Percentiles rank a stretch among this genome's conserved stretches.
Conservation (phyloP, 2,113 vertebrate species). For the Ameiurus melas region DNA sequence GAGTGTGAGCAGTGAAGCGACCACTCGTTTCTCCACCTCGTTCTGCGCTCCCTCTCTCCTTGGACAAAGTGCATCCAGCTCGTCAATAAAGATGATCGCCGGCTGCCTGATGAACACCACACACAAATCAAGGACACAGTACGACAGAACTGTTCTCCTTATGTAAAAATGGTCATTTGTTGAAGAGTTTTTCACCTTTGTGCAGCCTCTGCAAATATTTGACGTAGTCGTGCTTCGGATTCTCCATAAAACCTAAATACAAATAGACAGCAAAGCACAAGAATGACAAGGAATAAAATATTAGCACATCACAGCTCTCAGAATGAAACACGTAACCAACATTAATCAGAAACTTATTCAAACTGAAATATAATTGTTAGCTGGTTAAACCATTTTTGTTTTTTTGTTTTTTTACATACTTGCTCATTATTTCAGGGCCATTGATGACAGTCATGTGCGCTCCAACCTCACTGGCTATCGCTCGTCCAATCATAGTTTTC, state of each 20-base stretch:
- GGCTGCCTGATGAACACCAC: constrained; percentile 72
- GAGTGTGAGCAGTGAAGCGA: constrained; percentile 90
- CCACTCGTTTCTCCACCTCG: constrained; percentile 95
- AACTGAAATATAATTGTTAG: background rate
- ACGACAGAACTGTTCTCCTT: background rate
- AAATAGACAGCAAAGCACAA: constrained; percentile 16
- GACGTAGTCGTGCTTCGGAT: constrained; percentile 86
- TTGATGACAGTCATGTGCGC: constrained; percentile 90
- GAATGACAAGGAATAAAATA: background rate
- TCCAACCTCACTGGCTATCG: constrained; percentile 87
- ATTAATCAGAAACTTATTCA: background rate
- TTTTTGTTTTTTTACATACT: constrained; percentile 73
- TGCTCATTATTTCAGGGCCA: constrained; percentile 97
- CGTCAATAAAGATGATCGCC: constrained; percentile 95
- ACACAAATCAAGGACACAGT: background rate
- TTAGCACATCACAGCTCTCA: background rate
- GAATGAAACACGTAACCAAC: background rate
- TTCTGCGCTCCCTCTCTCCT: constrained; percentile 91
- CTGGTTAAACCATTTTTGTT: background rate
- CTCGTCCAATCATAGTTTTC: constrained; percentile 95
- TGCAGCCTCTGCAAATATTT: constrained; percentile 90
- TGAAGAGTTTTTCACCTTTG: constrained; percentile 70
- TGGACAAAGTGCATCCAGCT: constrained; percentile 92
- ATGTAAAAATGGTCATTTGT: background rate
- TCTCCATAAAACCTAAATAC: constrained; percentile 89